Percentiles rank a stretch among this genome's conserved stretches.
Conservation (phyloP, 2,797 vertebrate species). For the Peromyscus eremicus region DNA sequence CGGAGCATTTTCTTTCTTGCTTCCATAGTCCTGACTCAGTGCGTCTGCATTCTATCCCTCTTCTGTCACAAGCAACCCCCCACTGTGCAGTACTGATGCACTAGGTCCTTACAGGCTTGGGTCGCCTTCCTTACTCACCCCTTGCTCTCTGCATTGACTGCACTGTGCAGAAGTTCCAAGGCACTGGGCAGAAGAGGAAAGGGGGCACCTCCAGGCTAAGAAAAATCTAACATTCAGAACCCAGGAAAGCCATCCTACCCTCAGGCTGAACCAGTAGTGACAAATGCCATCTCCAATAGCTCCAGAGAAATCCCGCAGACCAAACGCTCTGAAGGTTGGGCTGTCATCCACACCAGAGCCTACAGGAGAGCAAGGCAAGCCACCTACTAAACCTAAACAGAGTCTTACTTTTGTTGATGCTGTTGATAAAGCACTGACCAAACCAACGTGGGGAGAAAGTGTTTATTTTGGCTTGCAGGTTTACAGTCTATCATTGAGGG, state of each 20-base stretch:
- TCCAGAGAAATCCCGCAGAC: background rate
- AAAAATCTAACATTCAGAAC: background rate
- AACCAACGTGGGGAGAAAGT: background rate
- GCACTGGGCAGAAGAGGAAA: background rate
- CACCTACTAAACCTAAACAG: background rate
- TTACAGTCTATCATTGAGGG: background rate
- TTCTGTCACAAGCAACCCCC: no score
- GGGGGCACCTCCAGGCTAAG: background rate
- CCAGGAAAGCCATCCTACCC: background rate
- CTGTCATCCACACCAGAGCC: background rate
- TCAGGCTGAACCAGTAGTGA: background rate
- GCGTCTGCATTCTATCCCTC: background rate
- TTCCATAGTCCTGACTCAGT: background rate
- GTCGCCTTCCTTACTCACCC: background rate
- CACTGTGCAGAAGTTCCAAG: background rate
- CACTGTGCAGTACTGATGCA: background rate
- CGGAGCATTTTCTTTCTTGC: background rate
- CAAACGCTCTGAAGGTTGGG: background rate
- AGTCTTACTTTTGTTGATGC: background rate
- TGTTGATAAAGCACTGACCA: background rate
- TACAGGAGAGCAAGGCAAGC: background rate
- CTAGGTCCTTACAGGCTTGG: background rate
- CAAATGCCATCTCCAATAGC: background rate
- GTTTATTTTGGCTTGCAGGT: background rate
- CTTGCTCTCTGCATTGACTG: background rate